Evolutionary conservation across 2,888 invertebrate genomes (phyloP), one percentile per base, ranked within the genome.

Genomic region (Tiliacea citrago): DNA sequence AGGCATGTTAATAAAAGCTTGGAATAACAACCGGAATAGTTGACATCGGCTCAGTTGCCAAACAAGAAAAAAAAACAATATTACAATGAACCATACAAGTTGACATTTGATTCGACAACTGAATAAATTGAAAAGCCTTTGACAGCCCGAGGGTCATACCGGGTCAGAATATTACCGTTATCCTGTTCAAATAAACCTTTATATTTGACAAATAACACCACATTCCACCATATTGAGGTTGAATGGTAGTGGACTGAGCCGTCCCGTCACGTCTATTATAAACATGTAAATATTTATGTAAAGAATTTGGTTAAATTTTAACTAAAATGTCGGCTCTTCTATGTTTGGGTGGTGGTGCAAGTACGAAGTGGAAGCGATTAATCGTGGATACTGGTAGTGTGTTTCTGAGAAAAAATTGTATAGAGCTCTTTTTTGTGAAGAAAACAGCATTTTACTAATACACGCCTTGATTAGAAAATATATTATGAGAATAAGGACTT

Each of bases 201-300:
- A 62, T 73, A 77, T 77, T 79, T 77, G 75, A 86, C 84, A 84
- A 81, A 78, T 74, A 75, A 67, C 73, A 68, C n/a, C 29, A 55
- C 39, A n/a, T 79, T 75, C 73, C 60, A 72, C 49, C 35, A 72
- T 69, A 74, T 51, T 55, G 45, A 53, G 58, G 47, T n/a, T 47
- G 45, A 60, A 61, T 62, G n/a, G 39, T 60, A 45, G 47, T 62
- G 63, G 29, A 68, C 55, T 77, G 60, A 68, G 55, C 72, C 67
- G 57, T 71, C 62, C 35, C 35, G 58, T 71, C 80, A 86, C 91
- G 91, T 92, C 58, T 18, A 90, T 80, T 87, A 93, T 94, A 89
- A 90, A 91, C 89, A 93, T 93, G 94, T 93, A 92, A 93, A 94
- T 94, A 92, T 94, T 94, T 92, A 90, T 91, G 92, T 91, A 89